phyloP scores from a whole-genome alignment of 1,140 invertebrate species.

The Nephila pilipes region DNA sequence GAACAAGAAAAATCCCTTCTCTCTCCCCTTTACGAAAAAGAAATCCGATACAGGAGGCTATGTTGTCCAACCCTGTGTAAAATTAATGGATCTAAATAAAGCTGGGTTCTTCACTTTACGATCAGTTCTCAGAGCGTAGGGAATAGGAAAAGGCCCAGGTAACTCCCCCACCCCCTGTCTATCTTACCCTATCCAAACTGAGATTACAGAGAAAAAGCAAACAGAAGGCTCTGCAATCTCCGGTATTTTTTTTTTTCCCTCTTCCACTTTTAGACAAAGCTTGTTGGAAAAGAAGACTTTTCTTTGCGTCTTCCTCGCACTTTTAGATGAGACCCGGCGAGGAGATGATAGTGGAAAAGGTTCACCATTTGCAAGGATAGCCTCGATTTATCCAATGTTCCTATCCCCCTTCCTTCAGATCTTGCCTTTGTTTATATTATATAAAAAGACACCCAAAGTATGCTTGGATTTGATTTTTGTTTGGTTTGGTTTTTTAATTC shows the following conservation, averaged over 20 bases:
- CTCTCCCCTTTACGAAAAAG: background rate
- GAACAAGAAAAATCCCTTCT: slow-evolving; percentile 21
- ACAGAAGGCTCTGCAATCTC: slow-evolving; percentile 64
- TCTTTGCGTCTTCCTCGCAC: background rate
- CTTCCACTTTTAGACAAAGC: slow-evolving; percentile 55
- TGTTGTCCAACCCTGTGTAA: slow-evolving; percentile 74
- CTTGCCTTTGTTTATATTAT: no score
- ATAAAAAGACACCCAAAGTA: no score
- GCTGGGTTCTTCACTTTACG: slow-evolving; percentile 74
- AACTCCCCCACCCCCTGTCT: background rate
- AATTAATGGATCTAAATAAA: slow-evolving; percentile 77
- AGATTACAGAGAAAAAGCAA: slow-evolving; percentile 67
- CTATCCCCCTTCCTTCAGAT: background rate
- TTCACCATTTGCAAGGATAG: slow-evolving; percentile 46
- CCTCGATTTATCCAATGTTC: slow-evolving; percentile 12
- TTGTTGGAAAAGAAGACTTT: slow-evolving; percentile 21
- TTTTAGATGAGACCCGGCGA: slow-evolving; percentile 23
- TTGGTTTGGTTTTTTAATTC: no score
- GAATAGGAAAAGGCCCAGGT: background rate
- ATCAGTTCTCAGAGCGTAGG: slow-evolving; percentile 29
- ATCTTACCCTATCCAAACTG: background rate
- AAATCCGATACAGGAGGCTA: slow-evolving; percentile 76
- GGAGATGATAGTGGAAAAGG: slow-evolving; percentile 8
- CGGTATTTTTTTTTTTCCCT: slow-evolving; percentile 54
- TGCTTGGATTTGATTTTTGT: no score